Evolutionary conservation across 1,140 invertebrate species (phyloP), one percentile per base, ranked within the genome.

Genomic region (Meloidogyne exigua): DNA sequence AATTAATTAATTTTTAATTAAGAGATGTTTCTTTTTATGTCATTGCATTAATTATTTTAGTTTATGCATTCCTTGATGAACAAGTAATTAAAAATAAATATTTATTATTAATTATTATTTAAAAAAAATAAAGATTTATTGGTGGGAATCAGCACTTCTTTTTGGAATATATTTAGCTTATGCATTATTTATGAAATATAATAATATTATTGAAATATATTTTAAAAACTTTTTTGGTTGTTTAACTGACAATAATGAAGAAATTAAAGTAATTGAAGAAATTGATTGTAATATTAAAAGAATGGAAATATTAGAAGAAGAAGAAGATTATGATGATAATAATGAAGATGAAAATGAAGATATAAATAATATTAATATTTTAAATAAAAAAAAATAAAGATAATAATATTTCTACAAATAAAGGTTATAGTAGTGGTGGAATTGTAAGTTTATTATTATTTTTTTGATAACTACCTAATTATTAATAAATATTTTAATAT

Each of bases 11-110:
- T 78, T 67, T 87, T 25, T 69, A 87, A 36, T 89, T 89, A 73
- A 80, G 89, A 64, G 89, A 89, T 77, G 86, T 88, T 10, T 80
- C 85, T 25, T 89, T 89, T 76, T 89, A 89, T 78, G 88, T 87
- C 71, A 75, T 88, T 26, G 84, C 87, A 67, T 81, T 89, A 13
- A 76, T 87, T 25, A 75, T 88, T 74, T 80, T 89, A 21, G 89
- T 89, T n/a, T 81, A 80, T n/a, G 88, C 89, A 78, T 89, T 89
- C 78, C 32, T 78, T 5, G 88, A 89, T 77, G 83, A 85, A 39
- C 39, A 76, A 68, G 76, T 83, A 23, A 15, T 7, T 7, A 0
- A 26, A 66, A 36, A 66, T 21, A 11, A 66, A 26, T 32, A 32
- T 3, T 32, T 13, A 25, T 66, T 25, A 66, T 13, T 66, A 15